phyloP scores from a whole-genome alignment of 1,140 invertebrate genomes.

The Zaprionus taronus region DNA sequence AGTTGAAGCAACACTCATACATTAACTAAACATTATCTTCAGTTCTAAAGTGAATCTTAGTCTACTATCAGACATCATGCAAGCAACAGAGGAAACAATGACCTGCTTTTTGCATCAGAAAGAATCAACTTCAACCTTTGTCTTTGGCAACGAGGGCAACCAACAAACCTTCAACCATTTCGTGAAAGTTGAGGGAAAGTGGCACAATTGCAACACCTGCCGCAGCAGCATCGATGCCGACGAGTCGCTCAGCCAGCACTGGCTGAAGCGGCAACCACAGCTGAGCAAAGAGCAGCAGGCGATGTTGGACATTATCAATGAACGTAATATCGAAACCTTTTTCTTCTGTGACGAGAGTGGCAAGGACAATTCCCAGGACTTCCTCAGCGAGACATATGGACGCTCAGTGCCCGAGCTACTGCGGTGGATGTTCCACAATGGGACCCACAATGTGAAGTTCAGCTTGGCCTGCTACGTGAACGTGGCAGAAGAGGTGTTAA shows the following conservation, averaged over 20 bases:
- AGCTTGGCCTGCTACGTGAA: slow-evolving; percentile 64
- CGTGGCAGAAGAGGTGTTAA: slow-evolving; percentile 50
- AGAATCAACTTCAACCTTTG: slow-evolving; percentile 57
- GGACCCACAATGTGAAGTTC: slow-evolving; percentile 54
- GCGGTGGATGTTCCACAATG: slow-evolving; percentile 69
- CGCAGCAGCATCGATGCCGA: slow-evolving; percentile 59
- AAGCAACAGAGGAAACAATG: no score
- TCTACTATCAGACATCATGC: no score
- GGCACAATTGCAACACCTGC: slow-evolving; percentile 63
- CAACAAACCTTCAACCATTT: slow-evolving; percentile 58
- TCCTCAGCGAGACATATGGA: slow-evolving; percentile 50
- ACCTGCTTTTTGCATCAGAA: slow-evolving; percentile 41
- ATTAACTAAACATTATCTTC: no score
- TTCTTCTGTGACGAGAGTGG: slow-evolving; percentile 68
- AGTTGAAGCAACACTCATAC: no score
- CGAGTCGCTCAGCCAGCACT: slow-evolving; percentile 67
- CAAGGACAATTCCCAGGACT: slow-evolving; percentile 51
- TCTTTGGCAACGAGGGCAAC: slow-evolving; percentile 50
- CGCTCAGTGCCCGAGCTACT: slow-evolving; percentile 49
- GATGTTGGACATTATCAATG: slow-evolving; percentile 62
- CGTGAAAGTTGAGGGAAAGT: slow-evolving; percentile 45
- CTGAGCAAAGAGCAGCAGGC: slow-evolving; percentile 63
- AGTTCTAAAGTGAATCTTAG: no score
- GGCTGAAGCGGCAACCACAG: slow-evolving; percentile 47
- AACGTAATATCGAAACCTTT: slow-evolving; percentile 64